Evolutionary conservation across 2,113 vertebrate species (phyloP), one percentile per base, ranked within the genome.

Genomic region (Toxostoma redivivum): DNA sequence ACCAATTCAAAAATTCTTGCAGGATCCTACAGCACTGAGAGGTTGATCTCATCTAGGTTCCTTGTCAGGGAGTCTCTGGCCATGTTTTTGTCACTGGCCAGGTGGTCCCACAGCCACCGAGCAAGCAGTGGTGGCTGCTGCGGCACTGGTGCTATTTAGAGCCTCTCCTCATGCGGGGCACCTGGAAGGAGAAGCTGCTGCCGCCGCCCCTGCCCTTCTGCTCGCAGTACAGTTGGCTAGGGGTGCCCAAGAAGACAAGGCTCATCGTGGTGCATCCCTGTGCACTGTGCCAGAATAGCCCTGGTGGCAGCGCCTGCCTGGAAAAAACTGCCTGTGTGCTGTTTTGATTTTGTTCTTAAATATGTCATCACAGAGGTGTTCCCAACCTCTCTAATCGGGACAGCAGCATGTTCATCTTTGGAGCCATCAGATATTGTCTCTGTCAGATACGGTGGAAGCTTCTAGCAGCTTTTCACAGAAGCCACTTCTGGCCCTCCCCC

Each of bases 1-100:
- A 62, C 45, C 17, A 27, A 22, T 51, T 62, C 35, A 62, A 62
- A 62, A 20, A 47, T 31, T 48, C 56, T 24, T 38, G 12, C n/a
- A 48, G 58, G 47, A 42, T n/a, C 23, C 14, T n/a, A 4, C 47
- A n/a, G 24, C 0, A 3, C 76, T 35, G 37, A 64, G 48, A 28
- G 37, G 30, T n/a, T 22, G 47, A 62, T 51, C 18, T n/a, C 2
- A 0, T n/a, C 37, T 51, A n/a, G 37, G 18, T 51, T 78, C 18
- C 1, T 1, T 0, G 1, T 13, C 0, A 0, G 22, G 13, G 22
- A n/a, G 30, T 27, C 1, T 3, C 73, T 61, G 1, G 1, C 47
- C 31, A 23, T 11, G 15, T 42, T 53, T 53, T 42, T 1, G 1
- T 19, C 9, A 22, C 30, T 0, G 1, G 37, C 18, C 31, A 28